These are phyloP conservation scores for Lycia hirtaria DNA, from an alignment of 2,888 invertebrate species.

Conservation along the genomic window DNA sequence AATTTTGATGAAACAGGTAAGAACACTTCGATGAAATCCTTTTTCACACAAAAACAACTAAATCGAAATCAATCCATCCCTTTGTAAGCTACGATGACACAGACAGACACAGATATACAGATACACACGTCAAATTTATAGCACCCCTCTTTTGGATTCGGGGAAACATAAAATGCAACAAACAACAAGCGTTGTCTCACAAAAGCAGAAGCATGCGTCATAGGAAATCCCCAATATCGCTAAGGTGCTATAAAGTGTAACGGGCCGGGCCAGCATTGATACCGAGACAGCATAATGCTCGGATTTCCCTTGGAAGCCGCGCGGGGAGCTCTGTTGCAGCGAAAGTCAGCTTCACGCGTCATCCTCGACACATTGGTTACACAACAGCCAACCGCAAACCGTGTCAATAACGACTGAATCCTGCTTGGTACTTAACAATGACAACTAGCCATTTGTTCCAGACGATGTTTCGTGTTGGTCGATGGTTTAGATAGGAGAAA, in stretches of 20 bases:
- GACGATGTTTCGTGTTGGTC: background rate
- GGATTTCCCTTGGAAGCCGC: conserved; percentile 63
- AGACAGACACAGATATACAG: too few relatives aligned
- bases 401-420: conserved; percentile 55
- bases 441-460: background rate
- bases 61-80: too few relatives aligned
- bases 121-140: too few relatives aligned
- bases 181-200: background rate
- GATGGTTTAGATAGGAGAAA: too few relatives aligned
- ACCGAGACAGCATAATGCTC: conserved; percentile 45
- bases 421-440: conserved; percentile 8
- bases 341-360: conserved; percentile 72
- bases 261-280: conserved; percentile 12
- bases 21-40: too few relatives aligned
- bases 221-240: conserved; percentile 60
- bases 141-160: too few relatives aligned
- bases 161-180: background rate
- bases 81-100: too few relatives aligned
- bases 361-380: conserved; percentile 68
- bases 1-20: too few relatives aligned
- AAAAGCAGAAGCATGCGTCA: conserved; percentile 44
- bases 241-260: conserved; percentile 8
- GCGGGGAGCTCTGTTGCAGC: conserved; percentile 50
- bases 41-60: too few relatives aligned
- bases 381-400: conserved; percentile 66